phyloP scores from a whole-genome alignment of 2,797 vertebrate genomes.

The Coregonus ussuriensis region DNA sequence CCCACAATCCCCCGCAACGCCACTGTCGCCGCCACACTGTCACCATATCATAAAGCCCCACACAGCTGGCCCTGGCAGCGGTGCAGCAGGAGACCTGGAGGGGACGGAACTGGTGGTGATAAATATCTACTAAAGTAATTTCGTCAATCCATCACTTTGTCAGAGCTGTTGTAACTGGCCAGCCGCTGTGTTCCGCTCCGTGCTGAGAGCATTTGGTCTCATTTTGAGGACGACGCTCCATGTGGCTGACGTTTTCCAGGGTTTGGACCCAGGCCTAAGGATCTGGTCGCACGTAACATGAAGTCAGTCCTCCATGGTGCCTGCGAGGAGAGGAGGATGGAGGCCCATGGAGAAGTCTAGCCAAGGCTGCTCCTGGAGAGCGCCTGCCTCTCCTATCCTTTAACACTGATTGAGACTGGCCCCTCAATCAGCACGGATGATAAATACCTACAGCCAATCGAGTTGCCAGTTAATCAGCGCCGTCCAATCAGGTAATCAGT shows the following conservation, averaged over 20 bases:
- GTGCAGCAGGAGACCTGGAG: slow-evolving; percentile 10
- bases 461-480: slow-evolving; percentile 71
- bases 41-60: slow-evolving; percentile 37
- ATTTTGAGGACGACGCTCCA: slow-evolving; percentile 18
- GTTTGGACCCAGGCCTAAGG: slow-evolving; percentile 34
- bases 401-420: slow-evolving; percentile 66
- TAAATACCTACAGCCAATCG: slow-evolving; percentile 71
- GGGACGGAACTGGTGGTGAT: slow-evolving; percentile 26
- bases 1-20: slow-evolving; percentile 39
- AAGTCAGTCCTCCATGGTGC: slow-evolving; percentile 45
- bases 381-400: slow-evolving; percentile 42
- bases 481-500: slow-evolving; percentile 71
- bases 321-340: slow-evolving; percentile 12
- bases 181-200: slow-evolving; percentile 14
- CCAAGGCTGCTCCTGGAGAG: slow-evolving; percentile 45
- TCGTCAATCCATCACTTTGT: slow-evolving; percentile 38
- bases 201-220: neutral
- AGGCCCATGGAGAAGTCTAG: slow-evolving; percentile 20
- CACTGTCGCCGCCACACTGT: slow-evolving; percentile 40
- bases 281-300: slow-evolving; percentile 45
- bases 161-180: slow-evolving; percentile 30
- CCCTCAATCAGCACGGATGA: slow-evolving; percentile 64
- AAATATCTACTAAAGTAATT: slow-evolving; percentile 21
- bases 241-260: slow-evolving; percentile 41
- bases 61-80: slow-evolving; percentile 18